Evolutionary conservation across 64 coral and sea anemone genomes (phyloP).

Genomic region (Pachyseris speciosa): DNA sequence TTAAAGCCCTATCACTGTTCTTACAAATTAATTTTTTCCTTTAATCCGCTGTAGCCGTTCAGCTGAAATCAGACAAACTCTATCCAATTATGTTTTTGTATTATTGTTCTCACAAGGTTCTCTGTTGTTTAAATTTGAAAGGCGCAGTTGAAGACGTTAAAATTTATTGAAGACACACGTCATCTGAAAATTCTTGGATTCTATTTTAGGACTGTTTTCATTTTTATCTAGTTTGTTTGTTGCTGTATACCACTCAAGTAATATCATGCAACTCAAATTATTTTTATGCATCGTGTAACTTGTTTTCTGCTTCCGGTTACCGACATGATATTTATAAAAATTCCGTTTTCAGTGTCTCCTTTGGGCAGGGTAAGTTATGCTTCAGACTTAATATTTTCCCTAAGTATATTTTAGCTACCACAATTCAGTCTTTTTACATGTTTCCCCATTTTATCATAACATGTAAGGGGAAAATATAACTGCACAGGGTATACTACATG

Average conservation of each 20-base stretch:
- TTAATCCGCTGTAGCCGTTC: background rate
- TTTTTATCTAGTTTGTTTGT: background rate
- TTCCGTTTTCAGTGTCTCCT: too few relatives aligned
- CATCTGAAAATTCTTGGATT: background rate
- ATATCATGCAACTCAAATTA: too few relatives aligned
- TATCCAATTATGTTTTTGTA: background rate
- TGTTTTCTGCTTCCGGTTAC: background rate
- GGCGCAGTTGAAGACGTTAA: background rate
- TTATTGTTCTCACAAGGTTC: background rate
- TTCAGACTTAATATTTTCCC: background rate
- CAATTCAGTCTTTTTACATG: too few relatives aligned
- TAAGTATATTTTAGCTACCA: too few relatives aligned
- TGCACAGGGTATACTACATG: too few relatives aligned
- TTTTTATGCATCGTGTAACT: too few relatives aligned
- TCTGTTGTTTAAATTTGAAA: constrained; percentile 44
- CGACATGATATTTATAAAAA: background rate
- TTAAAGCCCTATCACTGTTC: background rate
- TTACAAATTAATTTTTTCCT: background rate
- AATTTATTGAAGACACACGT: background rate
- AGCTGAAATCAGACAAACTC: background rate
- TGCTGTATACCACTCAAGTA: background rate
- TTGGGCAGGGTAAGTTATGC: background rate
- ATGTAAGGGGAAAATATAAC: too few relatives aligned
- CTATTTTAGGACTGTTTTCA: background rate
- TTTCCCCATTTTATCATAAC: too few relatives aligned